Evolutionary conservation across 2,888 invertebrate species (phyloP).

Genomic region (Blastobasis adustella): DNA sequence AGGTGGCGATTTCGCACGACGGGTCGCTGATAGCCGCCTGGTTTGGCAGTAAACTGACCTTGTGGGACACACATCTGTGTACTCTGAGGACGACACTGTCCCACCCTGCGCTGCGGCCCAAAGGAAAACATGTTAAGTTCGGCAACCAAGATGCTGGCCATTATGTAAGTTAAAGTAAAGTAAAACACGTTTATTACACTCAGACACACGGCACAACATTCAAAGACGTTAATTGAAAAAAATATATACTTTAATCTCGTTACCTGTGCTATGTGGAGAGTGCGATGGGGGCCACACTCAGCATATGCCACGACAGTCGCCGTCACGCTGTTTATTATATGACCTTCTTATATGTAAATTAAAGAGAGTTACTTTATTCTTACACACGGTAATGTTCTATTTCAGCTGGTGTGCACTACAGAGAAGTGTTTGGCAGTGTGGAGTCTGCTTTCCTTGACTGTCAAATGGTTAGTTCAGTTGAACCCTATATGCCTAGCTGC

Average conservation of each 20-base stretch:
- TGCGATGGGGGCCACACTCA: too few relatives aligned
- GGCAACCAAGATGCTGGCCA: constrained; percentile 63
- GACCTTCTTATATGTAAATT: too few relatives aligned
- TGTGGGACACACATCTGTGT: constrained; percentile 63
- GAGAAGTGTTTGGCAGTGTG: constrained; percentile 78
- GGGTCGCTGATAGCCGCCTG: constrained; percentile 69
- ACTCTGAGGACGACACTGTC: constrained; percentile 53
- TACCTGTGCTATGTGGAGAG: too few relatives aligned
- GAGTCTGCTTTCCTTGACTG: constrained; percentile 81
- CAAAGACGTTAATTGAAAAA: too few relatives aligned
- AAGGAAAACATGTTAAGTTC: constrained; percentile 56
- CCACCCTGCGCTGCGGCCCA: constrained; percentile 58
- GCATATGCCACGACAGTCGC: too few relatives aligned
- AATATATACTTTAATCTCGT: too few relatives aligned
- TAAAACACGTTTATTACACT: too few relatives aligned
- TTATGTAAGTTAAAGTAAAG: constrained; percentile 46
- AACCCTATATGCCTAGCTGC: constrained; percentile 46
- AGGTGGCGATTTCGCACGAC: constrained; percentile 61
- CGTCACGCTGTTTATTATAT: too few relatives aligned
- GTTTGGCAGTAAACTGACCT: constrained; percentile 61
- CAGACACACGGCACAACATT: too few relatives aligned
- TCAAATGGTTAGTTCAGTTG: constrained; percentile 79
- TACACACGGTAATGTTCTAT: constrained; percentile 10
- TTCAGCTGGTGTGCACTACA: constrained; percentile 69
- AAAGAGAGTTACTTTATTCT: background rate